Evolutionary conservation across 2,888 invertebrate genomes (phyloP).

Genomic region (Athetis lepigone): DNA sequence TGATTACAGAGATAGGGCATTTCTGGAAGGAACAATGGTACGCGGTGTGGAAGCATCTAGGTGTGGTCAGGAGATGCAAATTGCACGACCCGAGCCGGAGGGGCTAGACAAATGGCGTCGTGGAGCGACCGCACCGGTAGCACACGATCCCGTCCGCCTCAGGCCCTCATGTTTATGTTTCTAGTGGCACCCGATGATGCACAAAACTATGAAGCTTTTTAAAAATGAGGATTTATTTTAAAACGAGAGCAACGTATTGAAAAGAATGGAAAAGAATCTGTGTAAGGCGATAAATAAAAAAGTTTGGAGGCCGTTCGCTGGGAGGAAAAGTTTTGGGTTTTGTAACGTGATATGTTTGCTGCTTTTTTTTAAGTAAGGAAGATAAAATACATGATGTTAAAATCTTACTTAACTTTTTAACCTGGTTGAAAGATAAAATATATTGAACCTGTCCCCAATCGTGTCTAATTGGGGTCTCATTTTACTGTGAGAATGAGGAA

Average conservation of each 20-base stretch:
- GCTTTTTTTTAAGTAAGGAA: constrained; percentile 9
- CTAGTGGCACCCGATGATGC: constrained; percentile 58
- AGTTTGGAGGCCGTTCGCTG: constrained; percentile 16
- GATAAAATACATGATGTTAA: constrained; percentile 1
- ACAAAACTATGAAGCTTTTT: constrained; percentile 50
- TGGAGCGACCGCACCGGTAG: constrained; percentile 88
- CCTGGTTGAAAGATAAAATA: background rate
- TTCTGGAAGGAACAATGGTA: constrained; percentile 76
- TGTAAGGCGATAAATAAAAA: constrained; percentile 37
- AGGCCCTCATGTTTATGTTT: constrained; percentile 62
- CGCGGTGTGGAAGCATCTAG: constrained; percentile 84
- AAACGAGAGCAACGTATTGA: constrained; percentile 15
- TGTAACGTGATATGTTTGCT: constrained; percentile 12
- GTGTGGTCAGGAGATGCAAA: constrained; percentile 87
- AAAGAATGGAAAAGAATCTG: constrained; percentile 24
- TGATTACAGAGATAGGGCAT: constrained; percentile 69
- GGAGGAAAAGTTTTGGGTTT: constrained; percentile 24
- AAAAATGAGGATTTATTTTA: constrained; percentile 57
- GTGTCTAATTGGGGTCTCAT: too few species aligned
- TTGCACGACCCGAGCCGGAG: constrained; percentile 80
- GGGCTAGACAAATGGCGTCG: constrained; percentile 87
- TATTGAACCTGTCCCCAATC: too few species aligned
- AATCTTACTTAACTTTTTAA: background rate
- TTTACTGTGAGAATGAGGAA: too few species aligned
- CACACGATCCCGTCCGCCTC: constrained; percentile 77